A percentile compares a stretch with the other conserved stretches of the same genome.
These are phyloP conservation scores for Todiramphus chloris DNA, from an alignment of 2,113 vertebrate species.

Conservation along the genomic window DNA sequence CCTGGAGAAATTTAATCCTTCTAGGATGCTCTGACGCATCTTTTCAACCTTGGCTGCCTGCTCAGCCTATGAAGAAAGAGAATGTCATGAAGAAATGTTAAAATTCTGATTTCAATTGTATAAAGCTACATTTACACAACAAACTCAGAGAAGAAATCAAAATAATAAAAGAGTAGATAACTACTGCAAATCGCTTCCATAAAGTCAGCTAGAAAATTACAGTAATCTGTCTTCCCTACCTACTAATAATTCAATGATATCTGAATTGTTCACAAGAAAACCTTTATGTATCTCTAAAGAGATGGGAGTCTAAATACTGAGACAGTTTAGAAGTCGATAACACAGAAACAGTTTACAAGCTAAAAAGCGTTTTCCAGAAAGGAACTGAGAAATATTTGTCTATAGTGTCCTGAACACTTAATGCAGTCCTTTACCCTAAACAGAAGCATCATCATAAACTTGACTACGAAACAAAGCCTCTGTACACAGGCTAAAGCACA, in stretches of 20 bases:
- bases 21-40: conserved; percentile 95
- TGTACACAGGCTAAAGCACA: background rate
- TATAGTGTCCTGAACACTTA: background rate
- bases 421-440: background rate
- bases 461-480: background rate
- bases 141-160: background rate
- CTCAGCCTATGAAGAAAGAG: conserved; percentile 81
- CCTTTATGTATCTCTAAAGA: background rate
- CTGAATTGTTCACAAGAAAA: background rate
- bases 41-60: conserved; percentile 92
- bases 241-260: background rate
- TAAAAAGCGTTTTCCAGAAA: background rate
- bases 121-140: background rate
- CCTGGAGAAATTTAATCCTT: conserved; percentile 91
- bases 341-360: background rate
- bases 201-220: background rate
- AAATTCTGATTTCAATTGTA: background rate
- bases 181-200: background rate
- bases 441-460: background rate
- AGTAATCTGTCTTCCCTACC: background rate
- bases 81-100: conserved; percentile 12
- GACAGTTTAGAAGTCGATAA: background rate
- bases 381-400: background rate
- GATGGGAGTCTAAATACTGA: background rate
- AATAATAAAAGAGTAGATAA: background rate